Evolutionary conservation across 2,797 vertebrate genomes (phyloP).

Genomic region (Perodicticus potto): DNA sequence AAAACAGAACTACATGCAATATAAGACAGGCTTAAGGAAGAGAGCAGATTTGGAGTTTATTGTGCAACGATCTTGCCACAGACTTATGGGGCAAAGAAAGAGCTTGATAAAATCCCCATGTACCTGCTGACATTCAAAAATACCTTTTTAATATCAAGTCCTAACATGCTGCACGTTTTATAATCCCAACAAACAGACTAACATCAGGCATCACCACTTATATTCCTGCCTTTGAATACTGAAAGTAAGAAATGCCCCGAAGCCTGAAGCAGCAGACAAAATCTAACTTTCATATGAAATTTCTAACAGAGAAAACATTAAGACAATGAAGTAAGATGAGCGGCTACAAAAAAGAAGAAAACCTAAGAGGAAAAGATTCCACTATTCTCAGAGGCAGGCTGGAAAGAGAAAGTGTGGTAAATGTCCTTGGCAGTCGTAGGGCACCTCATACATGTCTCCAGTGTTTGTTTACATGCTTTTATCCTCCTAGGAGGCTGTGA

Average conservation of each 20-base stretch:
- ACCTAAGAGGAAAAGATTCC: neutral
- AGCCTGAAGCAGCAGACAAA: slow-evolving; percentile 24
- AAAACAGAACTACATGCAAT: neutral
- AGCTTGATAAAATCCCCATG: neutral
- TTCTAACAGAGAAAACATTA: slow-evolving; percentile 22
- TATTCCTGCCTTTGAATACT: slow-evolving; percentile 9
- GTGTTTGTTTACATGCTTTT: neutral
- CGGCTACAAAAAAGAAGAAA: neutral
- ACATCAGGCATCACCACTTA: neutral
- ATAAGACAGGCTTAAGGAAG: neutral
- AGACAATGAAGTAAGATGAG: slow-evolving; percentile 25
- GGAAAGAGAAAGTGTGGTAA: neutral
- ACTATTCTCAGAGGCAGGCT: neutral
- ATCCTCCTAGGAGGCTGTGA: neutral
- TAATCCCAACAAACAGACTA: slow-evolving; percentile 9
- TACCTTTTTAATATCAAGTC: neutral
- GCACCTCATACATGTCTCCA: neutral
- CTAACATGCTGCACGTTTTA: neutral
- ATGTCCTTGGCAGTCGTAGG: neutral
- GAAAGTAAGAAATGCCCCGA: neutral
- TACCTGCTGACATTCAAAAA: neutral
- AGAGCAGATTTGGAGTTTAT: neutral
- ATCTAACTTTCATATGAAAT: slow-evolving; percentile 48
- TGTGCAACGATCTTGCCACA: neutral
- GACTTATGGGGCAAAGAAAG: neutral